Evolutionary conservation across 2,113 vertebrate genomes (phyloP).

Genomic region (Octodon degus): DNA sequence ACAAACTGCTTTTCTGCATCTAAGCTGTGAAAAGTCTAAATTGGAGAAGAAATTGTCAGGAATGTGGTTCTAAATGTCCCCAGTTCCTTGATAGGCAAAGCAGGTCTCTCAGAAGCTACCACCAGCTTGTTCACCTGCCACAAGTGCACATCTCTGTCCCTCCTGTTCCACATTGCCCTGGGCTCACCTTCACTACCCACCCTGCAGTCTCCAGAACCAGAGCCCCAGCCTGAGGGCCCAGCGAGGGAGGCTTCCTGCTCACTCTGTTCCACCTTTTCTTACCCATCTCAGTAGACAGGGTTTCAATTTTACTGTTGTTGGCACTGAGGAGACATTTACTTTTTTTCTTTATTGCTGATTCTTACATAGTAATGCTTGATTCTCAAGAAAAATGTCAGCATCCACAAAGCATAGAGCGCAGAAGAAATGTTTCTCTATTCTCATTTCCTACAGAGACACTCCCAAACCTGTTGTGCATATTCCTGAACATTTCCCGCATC

Average conservation of each 20-base stretch:
- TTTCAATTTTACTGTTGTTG: not conserved
- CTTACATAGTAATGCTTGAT: not conserved
- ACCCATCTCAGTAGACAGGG: not conserved
- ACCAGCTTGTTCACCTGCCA: not conserved
- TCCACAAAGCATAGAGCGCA: not conserved
- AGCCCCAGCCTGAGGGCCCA: not conserved
- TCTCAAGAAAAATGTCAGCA: not conserved
- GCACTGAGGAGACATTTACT: not conserved
- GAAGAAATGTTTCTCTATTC: not conserved
- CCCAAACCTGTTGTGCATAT: not conserved
- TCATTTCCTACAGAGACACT: not conserved
- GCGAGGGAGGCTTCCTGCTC: not conserved
- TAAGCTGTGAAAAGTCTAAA: not conserved
- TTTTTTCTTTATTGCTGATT: constrained; percentile 2
- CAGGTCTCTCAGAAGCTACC: not conserved
- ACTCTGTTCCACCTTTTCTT: not conserved
- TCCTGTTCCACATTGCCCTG: not conserved
- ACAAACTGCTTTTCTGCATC: not conserved
- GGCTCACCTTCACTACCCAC: not conserved
- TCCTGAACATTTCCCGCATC: not conserved
- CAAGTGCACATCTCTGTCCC: not conserved
- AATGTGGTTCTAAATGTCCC: not conserved
- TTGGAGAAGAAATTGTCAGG: not conserved
- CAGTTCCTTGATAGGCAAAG: not conserved
- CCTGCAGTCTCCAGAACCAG: not conserved